These are phyloP conservation scores for Dicycla oo DNA, from an alignment of 2,888 invertebrate species.

Conservation along the genomic window DNA sequence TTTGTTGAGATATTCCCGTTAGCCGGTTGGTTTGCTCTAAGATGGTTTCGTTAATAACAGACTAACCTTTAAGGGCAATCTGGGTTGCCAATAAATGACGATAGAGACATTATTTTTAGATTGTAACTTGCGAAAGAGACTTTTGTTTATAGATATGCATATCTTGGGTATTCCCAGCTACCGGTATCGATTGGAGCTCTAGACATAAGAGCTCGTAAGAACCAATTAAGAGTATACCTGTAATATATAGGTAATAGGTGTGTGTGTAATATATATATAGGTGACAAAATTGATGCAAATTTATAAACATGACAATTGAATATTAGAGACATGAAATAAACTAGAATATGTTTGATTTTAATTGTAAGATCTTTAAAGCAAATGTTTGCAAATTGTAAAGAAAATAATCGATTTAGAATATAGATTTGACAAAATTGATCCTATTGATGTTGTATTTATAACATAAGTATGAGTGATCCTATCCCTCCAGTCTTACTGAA, in stretches of 20 bases:
- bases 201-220: background rate
- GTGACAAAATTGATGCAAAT: background rate
- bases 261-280: too few relatives aligned
- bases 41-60: constrained; percentile 1
- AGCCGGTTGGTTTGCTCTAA: background rate
- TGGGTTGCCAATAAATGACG: background rate
- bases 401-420: background rate
- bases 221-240: too few relatives aligned
- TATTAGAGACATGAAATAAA: too few relatives aligned
- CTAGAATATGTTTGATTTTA: background rate
- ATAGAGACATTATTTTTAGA: constrained; percentile 7
- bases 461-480: background rate
- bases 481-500: background rate
- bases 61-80: background rate
- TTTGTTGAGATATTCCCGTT: constrained; percentile 30
- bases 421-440: background rate
- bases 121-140: constrained; percentile 34
- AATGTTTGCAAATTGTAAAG: background rate
- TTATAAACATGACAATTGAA: background rate
- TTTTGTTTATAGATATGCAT: background rate
- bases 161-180: constrained; percentile 13
- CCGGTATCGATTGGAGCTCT: background rate
- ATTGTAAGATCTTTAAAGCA: background rate
- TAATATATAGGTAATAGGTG: too few relatives aligned
- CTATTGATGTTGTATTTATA: background rate